A percentile compares a stretch with the other conserved stretches of the same genome.
phyloP scores from a whole-genome alignment of 2,113 vertebrate genomes.

The Poeciliopsis turrubarensis region DNA sequence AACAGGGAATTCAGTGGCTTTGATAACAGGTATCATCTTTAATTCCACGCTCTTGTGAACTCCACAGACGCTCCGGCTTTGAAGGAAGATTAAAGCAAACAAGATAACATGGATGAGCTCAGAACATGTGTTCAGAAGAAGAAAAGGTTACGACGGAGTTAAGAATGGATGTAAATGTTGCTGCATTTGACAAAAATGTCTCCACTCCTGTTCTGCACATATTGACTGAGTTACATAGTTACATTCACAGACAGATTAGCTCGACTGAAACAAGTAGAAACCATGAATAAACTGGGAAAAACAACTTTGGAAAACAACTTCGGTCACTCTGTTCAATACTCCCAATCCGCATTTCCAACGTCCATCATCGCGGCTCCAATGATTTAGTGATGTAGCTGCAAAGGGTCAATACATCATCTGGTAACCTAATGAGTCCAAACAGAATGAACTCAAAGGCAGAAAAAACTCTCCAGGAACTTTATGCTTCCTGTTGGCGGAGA shows the following conservation, averaged over 20 bases:
- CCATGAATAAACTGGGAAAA: too few relatives aligned
- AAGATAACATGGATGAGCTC: conserved; percentile 1
- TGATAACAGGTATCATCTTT: conserved; percentile 64
- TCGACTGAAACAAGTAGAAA: too few relatives aligned
- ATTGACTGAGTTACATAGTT: conserved; percentile 1
- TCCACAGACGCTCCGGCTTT: conserved; percentile 33
- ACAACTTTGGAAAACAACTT: too few relatives aligned
- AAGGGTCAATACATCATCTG: too few relatives aligned
- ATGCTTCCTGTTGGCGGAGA: conserved; percentile 14
- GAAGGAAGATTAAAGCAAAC: conserved; percentile 20
- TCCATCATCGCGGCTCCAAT: too few relatives aligned
- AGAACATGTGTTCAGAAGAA: conserved; percentile 20
- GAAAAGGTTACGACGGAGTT: conserved; percentile 23
- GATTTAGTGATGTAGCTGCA: too few relatives aligned
- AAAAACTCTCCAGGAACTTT: conserved; percentile 18
- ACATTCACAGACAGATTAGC: too few relatives aligned
- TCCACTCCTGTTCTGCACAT: conserved; percentile 23
- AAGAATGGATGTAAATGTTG: conserved; percentile 23
- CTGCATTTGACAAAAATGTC: conserved; percentile 17
- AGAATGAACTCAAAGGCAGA: conserved; percentile 4
- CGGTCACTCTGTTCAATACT: too few relatives aligned
- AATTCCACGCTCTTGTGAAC: conserved; percentile 44
- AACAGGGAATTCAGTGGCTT: conserved; percentile 54
- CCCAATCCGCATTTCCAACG: too few relatives aligned
- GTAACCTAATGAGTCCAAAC: conserved; percentile 25